phyloP scores from a whole-genome alignment of 2,888 invertebrate genomes.

The Drosophila subsilvestris region DNA sequence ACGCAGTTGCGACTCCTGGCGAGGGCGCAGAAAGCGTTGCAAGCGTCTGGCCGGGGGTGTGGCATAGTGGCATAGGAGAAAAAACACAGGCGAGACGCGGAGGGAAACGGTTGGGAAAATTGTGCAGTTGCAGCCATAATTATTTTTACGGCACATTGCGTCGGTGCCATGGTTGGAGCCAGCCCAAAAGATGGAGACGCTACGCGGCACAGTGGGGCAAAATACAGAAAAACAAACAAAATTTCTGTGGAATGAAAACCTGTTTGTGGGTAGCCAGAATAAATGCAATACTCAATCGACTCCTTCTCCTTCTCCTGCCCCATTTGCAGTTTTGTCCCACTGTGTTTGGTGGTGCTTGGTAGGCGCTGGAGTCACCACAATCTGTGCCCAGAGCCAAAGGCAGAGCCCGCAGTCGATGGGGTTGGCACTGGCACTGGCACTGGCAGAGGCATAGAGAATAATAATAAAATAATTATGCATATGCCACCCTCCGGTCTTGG shows the following conservation, averaged over 20 bases:
- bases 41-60: conserved; percentile 45
- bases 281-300: too few species aligned
- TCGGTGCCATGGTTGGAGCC: conserved; percentile 44
- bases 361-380: conserved; percentile 48
- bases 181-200: conserved; percentile 36
- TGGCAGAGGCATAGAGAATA: conserved; percentile 56
- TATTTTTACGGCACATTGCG: conserved; percentile 80
- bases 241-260: too few species aligned
- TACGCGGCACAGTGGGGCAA: conserved; percentile 15
- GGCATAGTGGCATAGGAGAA: conserved; percentile 24
- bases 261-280: too few species aligned
- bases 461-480: conserved; percentile 79
- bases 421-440: conserved; percentile 7
- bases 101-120: conserved; percentile 50
- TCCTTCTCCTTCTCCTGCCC: too few species aligned
- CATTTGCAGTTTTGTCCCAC: conserved; percentile 1
- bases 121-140: conserved; percentile 80
- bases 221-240: too few species aligned
- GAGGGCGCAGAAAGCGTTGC: conserved; percentile 51
- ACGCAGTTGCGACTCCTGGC: conserved; percentile 19
- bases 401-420: not conserved
- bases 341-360: conserved; percentile 23
- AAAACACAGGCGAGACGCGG: conserved; percentile 3
- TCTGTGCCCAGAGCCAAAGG: conserved; percentile 40
- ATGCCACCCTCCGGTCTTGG: conserved; percentile 61